Evolutionary conservation across 2,113 vertebrate species (phyloP).

Genomic region (Mastomys natalensis): DNA sequence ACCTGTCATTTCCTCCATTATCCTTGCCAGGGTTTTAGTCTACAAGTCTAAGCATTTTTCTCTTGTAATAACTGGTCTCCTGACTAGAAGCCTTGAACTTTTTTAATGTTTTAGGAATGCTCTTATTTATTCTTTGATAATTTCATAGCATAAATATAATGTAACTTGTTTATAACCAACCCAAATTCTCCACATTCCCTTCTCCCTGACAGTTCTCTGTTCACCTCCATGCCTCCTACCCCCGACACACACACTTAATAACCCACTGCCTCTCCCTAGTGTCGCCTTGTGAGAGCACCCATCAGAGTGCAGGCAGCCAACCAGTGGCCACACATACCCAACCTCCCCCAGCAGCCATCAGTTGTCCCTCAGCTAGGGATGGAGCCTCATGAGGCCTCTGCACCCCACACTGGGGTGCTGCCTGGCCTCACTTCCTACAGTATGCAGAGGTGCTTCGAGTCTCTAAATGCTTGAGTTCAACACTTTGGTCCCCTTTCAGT

Average conservation of each 20-base stretch:
- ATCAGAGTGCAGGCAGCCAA: not conserved
- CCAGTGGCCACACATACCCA: not conserved
- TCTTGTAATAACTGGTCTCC: not conserved
- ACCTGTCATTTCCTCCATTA: not conserved
- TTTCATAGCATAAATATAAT: not conserved
- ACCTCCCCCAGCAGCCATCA: not conserved
- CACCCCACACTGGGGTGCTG: too few species aligned
- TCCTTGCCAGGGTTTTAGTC: not conserved
- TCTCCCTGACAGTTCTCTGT: not conserved
- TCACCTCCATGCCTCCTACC: not conserved
- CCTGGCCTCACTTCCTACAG: not conserved
- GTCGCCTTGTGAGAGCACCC: not conserved
- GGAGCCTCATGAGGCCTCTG: not conserved
- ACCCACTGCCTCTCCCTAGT: not conserved
- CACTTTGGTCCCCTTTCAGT: not conserved
- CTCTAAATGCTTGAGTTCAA: not conserved
- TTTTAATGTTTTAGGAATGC: not conserved
- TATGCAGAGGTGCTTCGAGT: not conserved
- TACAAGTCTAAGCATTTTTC: not conserved
- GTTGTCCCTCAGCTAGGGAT: not conserved
- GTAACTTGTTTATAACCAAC: not conserved
- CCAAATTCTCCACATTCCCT: not conserved
- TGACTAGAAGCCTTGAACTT: not conserved
- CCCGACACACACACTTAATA: not conserved
- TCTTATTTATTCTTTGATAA: not conserved